phyloP scores from a whole-genome alignment of 2,797 vertebrate genomes.

The Danionella dracula region DNA sequence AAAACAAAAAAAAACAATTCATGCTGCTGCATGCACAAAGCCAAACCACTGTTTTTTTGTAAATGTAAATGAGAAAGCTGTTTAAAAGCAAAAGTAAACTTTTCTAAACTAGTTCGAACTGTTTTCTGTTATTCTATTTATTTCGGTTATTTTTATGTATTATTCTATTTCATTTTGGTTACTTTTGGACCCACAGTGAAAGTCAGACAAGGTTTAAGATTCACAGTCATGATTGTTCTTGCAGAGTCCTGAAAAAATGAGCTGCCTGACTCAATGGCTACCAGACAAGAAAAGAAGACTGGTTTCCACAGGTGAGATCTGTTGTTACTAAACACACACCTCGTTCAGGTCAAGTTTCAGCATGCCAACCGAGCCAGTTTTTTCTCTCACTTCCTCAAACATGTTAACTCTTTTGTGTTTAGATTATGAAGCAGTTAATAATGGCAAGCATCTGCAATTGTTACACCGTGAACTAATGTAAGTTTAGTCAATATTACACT shows the following conservation, averaged over 20 bases:
- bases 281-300: conserved; percentile 50
- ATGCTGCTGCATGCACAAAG: no score
- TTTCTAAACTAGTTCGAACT: no score
- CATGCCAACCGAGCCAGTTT: conserved; percentile 34
- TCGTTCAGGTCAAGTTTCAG: conserved; percentile 37
- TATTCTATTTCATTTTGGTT: no score
- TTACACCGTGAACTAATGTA: no score
- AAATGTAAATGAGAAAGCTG: no score
- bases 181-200: neutral
- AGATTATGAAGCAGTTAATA: neutral
- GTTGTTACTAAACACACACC: conserved; percentile 24
- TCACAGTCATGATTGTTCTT: conserved; percentile 2
- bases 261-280: conserved; percentile 39
- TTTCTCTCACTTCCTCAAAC: neutral
- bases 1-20: no score
- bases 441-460: no score
- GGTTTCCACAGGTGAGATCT: conserved; percentile 36
- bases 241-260: neutral
- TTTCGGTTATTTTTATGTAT: no score
- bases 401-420: neutral
- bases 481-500: no score
- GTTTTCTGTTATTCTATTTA: no score
- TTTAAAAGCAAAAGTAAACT: no score
- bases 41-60: no score
- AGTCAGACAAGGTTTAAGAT: neutral